A percentile compares a stretch with the other conserved stretches of the same genome.
Evolutionary conservation across 2,888 invertebrate species (phyloP).

Genomic region (Chesias legatella): DNA sequence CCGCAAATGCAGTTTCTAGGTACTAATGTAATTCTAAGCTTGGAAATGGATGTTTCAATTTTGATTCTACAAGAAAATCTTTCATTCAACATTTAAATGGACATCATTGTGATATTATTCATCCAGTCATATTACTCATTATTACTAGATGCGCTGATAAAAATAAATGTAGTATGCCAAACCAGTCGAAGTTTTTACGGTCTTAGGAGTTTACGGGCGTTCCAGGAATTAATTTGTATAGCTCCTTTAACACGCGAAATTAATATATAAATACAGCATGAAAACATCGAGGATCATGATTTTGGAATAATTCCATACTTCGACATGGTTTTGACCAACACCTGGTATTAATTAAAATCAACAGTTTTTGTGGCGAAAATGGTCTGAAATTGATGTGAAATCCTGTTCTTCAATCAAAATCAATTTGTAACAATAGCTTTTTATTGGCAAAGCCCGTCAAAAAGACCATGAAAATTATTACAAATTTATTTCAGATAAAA

Average conservation of each 20-base stretch:
- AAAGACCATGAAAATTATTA: too few species aligned
- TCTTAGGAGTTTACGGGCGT: conserved; percentile 48
- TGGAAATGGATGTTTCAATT: too few species aligned
- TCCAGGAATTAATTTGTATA: conserved; percentile 53
- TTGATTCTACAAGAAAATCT: too few species aligned
- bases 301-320: conserved; percentile 33
- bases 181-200: conserved; percentile 45
- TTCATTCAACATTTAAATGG: conserved; percentile 47
- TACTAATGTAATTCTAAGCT: too few species aligned
- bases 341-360: conserved; percentile 27
- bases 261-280: conserved; percentile 53
- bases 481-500: too few species aligned
- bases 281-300: conserved; percentile 31
- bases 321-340: conserved; percentile 23
- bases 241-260: conserved; percentile 55
- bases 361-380: conserved; percentile 22
- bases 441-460: not conserved
- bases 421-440: not conserved
- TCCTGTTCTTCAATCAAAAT: conserved; percentile 1
- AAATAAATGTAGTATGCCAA: conserved; percentile 11
- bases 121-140: too few species aligned
- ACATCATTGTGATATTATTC: too few species aligned
- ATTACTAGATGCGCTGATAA: conserved; percentile 37
- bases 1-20: not conserved
- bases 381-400: conserved; percentile 21